Percentiles rank a stretch among this genome's conserved stretches.
Evolutionary conservation across 2,888 invertebrate species (phyloP).

Genomic region (Automeris io): DNA sequence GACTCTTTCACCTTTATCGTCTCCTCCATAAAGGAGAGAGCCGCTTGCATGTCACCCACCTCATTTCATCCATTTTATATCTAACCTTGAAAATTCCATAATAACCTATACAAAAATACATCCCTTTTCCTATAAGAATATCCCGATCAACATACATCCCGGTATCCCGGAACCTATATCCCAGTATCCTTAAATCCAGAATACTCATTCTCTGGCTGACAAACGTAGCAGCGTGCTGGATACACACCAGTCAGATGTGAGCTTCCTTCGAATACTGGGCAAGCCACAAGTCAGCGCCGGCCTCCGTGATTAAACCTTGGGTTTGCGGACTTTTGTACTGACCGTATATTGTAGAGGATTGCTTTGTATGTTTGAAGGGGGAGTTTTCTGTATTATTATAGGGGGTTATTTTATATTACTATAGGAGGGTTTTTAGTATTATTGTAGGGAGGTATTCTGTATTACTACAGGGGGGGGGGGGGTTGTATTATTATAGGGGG

Average conservation of each 20-base stretch:
- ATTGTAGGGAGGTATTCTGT: too few species aligned
- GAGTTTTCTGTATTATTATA: too few species aligned
- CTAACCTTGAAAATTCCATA: too few species aligned
- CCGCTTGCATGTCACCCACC: too few species aligned
- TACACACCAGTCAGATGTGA: conserved; percentile 30
- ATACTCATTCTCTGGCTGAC: conserved; percentile 16
- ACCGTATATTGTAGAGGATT: not conserved
- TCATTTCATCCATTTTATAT: too few species aligned
- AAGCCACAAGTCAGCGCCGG: conserved; percentile 31
- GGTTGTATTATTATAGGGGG: too few species aligned
- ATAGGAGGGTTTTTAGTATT: too few species aligned
- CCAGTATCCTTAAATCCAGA: conserved; percentile 7
- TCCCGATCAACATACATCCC: not conserved
- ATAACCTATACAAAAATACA: too few species aligned
- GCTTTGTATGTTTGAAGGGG: not conserved
- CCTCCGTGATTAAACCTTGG: conserved; percentile 13
- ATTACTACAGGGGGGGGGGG: too few species aligned
- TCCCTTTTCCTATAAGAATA: not conserved
- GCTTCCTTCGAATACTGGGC: conserved; percentile 37
- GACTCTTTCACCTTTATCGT: too few species aligned
- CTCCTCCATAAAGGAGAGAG: too few species aligned
- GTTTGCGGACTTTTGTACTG: not conserved
- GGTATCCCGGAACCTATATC: not conserved
- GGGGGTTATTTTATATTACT: too few species aligned
- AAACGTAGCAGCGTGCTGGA: conserved; percentile 36